Conservation (phyloP, 2,113 vertebrate genomes). For the Sinocyclocheilus anophthalmus region DNA sequence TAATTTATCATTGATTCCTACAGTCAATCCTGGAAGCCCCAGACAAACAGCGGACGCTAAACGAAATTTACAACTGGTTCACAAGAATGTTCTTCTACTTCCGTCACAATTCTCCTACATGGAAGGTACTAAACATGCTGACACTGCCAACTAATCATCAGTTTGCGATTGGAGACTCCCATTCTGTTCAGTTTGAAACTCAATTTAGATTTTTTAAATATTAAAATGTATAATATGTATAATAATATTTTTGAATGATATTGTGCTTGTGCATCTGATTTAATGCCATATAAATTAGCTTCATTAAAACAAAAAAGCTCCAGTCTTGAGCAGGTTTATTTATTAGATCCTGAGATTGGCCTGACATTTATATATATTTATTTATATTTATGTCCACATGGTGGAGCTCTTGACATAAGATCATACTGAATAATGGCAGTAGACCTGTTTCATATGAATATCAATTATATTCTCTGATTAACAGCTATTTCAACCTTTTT, state of each 20-base stretch:
- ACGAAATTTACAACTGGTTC: slow-evolving; percentile 90
- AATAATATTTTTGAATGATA: not conserved
- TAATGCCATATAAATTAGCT: not conserved
- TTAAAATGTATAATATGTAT: too few relatives aligned
- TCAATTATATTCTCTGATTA: not conserved
- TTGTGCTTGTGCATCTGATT: not conserved
- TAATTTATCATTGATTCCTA: not conserved
- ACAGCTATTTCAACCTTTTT: not conserved
- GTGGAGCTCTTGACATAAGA: slow-evolving; percentile 28
- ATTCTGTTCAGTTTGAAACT: not conserved
- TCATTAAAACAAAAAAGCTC: not conserved
- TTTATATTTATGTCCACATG: slow-evolving; percentile 35
- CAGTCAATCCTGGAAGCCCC: slow-evolving; percentile 85
- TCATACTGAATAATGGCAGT: not conserved
- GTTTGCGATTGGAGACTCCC: not conserved
- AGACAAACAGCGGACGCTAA: slow-evolving; percentile 82
- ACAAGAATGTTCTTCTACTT: slow-evolving; percentile 85
- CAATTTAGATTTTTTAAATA: too few relatives aligned
- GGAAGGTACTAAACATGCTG: slow-evolving; percentile 78
- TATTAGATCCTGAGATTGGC: not conserved
- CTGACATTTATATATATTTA: too few relatives aligned
- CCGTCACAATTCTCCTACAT: slow-evolving; percentile 83
- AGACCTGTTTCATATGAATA: not conserved
- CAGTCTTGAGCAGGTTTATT: not conserved
- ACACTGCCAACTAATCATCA: not conserved